Percentiles rank a stretch among this genome's conserved stretches.
Evolutionary conservation across 2,888 invertebrate genomes (phyloP).

Genomic region (Zaprionus lineosus): DNA sequence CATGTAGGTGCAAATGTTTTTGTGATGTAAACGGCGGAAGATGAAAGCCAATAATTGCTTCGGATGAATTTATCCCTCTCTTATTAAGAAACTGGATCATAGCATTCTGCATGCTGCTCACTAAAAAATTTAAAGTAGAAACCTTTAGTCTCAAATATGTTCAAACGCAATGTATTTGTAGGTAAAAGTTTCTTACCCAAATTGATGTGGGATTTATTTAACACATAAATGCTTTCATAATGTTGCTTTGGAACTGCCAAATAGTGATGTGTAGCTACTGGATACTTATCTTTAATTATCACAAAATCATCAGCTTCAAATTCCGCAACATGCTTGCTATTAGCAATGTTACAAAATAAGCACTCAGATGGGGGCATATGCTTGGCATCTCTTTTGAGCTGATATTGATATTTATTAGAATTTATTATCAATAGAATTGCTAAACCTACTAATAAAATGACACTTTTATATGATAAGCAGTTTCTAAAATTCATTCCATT

Average conservation of each 20-base stretch:
- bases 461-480: constrained; percentile 20
- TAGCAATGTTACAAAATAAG: constrained; percentile 90
- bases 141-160: no score
- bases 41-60: constrained; percentile 90
- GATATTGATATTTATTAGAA: constrained; percentile 21
- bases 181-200: constrained; percentile 90
- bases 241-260: constrained; percentile 91
- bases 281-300: constrained; percentile 92
- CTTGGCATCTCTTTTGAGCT: not conserved
- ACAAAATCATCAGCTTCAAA: constrained; percentile 90
- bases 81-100: constrained; percentile 83
- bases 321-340: no score
- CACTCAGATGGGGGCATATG: constrained; percentile 82
- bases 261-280: constrained; percentile 91
- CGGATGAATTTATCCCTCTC: constrained; percentile 83
- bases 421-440: not conserved
- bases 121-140: constrained; percentile 82
- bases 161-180: no score
- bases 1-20: constrained; percentile 91
- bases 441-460: constrained; percentile 6
- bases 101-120: constrained; percentile 86
- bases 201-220: constrained; percentile 86
- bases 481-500: not conserved
- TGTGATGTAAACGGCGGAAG: constrained; percentile 95
- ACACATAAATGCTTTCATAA: constrained; percentile 87